A percentile compares a stretch with the other conserved stretches of the same genome.
phyloP scores from a whole-genome alignment of 2,113 vertebrate species.

The Corvus cornix region DNA sequence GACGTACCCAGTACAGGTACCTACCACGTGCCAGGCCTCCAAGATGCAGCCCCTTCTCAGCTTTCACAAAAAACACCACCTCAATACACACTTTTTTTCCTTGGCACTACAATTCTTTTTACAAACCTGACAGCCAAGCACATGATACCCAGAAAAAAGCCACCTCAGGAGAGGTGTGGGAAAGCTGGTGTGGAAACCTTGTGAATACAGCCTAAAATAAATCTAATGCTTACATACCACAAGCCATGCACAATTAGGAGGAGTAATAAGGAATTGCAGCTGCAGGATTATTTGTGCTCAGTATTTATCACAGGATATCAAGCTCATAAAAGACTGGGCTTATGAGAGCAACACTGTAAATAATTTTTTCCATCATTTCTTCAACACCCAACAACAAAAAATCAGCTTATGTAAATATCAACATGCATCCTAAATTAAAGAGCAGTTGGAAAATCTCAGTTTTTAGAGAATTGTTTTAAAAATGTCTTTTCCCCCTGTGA shows the following conservation, averaged over 20 bases:
- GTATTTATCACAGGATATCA: slow-evolving; percentile 58
- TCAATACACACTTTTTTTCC: not conserved
- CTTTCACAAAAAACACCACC: not conserved
- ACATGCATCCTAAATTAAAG: not conserved
- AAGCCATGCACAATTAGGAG: slow-evolving; percentile 55
- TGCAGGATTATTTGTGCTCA: slow-evolving; percentile 56
- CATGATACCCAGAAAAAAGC: not conserved
- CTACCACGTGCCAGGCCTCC: not conserved
- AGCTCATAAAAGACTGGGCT: slow-evolving; percentile 41
- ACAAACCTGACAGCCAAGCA: slow-evolving; percentile 17
- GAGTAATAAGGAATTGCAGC: slow-evolving; percentile 51
- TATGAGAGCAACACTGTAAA: not conserved
- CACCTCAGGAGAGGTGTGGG: not conserved
- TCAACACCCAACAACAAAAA: not conserved
- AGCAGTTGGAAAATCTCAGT: not conserved
- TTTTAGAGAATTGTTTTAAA: not conserved
- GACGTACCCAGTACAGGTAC: rapidly evolving
- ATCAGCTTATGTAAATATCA: not conserved
- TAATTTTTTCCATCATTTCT: not conserved
- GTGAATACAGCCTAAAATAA: slow-evolving; percentile 12
- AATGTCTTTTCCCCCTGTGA: not conserved
- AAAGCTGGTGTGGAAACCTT: slow-evolving; percentile 40
- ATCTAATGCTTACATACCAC: slow-evolving; percentile 53
- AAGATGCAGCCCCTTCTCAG: not conserved
- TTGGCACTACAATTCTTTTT: not conserved